Conservation (phyloP, 2,113 vertebrate genomes). For the Anseranas semipalmata region DNA sequence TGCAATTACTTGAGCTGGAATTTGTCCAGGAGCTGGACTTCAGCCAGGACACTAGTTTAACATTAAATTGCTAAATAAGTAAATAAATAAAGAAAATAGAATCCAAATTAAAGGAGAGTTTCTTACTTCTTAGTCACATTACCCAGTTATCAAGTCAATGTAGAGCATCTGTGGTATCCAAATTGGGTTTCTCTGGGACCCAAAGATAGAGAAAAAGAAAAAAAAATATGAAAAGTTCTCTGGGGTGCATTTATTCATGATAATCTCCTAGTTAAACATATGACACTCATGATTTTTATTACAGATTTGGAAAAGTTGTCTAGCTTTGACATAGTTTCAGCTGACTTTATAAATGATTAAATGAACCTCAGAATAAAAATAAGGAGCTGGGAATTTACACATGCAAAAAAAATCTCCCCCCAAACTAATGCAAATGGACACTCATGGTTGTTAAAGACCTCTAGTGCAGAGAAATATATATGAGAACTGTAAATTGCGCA, state of each 20-base stretch:
- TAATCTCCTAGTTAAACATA: neutral
- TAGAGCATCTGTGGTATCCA: neutral
- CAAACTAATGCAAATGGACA: neutral
- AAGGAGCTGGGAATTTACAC: neutral
- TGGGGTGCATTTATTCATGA: neutral
- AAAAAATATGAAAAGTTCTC: neutral
- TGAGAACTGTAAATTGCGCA: neutral
- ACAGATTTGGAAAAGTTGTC: neutral
- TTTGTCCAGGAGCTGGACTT: slow-evolving; percentile 31
- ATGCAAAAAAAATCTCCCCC: neutral
- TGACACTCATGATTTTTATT: neutral
- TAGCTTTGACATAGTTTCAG: neutral
- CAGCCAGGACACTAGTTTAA: neutral
- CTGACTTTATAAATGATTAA: neutral
- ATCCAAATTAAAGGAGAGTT: neutral
- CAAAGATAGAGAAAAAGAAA: neutral
- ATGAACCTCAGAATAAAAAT: neutral
- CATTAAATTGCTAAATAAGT: neutral
- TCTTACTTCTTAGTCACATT: neutral
- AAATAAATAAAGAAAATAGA: neutral
- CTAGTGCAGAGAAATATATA: neutral
- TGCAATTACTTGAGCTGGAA: slow-evolving; percentile 47
- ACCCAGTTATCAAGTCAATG: neutral
- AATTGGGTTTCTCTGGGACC: neutral
- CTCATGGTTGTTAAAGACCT: neutral